Conservation (phyloP, 2,888 invertebrate species). For the Elmis aenea region DNA sequence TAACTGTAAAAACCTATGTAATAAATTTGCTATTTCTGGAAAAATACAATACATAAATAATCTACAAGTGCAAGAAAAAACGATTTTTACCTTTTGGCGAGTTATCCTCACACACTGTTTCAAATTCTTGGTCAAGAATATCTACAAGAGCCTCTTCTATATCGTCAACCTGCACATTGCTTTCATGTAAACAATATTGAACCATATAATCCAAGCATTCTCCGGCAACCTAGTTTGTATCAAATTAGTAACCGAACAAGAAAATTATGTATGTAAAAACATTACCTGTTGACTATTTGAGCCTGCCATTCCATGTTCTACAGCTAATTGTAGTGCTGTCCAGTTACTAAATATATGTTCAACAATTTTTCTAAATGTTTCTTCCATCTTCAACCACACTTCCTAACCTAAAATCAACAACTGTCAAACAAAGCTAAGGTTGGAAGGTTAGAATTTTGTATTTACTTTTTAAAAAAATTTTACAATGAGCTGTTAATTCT, state of each 20-base stretch:
- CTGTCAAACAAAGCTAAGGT: neutral
- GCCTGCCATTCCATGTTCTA: slow-evolving; percentile 70
- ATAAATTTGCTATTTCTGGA: slow-evolving; percentile 56
- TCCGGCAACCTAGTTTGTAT: slow-evolving; percentile 62
- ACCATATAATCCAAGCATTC: slow-evolving; percentile 61
- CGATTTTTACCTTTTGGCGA: slow-evolving; percentile 55
- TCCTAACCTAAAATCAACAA: slow-evolving; percentile 44
- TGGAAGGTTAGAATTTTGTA: neutral
- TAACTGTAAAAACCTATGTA: slow-evolving; percentile 54
- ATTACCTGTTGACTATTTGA: slow-evolving; percentile 62
- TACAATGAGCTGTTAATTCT: too few relatives aligned
- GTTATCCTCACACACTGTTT: slow-evolving; percentile 66
- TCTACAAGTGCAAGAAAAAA: neutral
- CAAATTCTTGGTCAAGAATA: slow-evolving; percentile 68
- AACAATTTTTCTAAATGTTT: slow-evolving; percentile 57
- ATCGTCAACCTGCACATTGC: slow-evolving; percentile 54
- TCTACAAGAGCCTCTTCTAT: slow-evolving; percentile 63
- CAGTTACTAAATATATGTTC: slow-evolving; percentile 67
- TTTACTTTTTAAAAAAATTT: too few relatives aligned
- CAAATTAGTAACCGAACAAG: slow-evolving; percentile 22
- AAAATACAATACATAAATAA: slow-evolving; percentile 1
- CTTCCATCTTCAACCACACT: slow-evolving; percentile 29
- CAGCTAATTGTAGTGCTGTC: slow-evolving; percentile 66
- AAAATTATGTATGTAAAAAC: too few relatives aligned
- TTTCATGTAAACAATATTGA: slow-evolving; percentile 56